phyloP scores from a whole-genome alignment of 2,797 vertebrate species.

The Gastrophryne carolinensis region DNA sequence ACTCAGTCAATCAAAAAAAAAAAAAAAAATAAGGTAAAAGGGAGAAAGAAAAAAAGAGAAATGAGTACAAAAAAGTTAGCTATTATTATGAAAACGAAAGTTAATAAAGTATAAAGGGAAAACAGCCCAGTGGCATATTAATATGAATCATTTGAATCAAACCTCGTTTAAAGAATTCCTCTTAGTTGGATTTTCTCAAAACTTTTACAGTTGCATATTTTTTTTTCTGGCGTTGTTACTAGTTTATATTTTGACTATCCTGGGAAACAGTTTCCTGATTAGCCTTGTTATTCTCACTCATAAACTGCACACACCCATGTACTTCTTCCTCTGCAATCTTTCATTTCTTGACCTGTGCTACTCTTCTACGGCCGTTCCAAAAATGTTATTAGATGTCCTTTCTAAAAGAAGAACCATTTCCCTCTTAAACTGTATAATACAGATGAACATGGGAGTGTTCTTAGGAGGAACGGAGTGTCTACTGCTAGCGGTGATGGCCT shows the following conservation, averaged over 20 bases:
- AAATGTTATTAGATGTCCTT: neutral
- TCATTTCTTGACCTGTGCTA: conserved; percentile 18
- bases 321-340: conserved; percentile 19
- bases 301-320: conserved; percentile 24
- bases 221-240: neutral
- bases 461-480: conserved; percentile 3
- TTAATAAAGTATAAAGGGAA: too few species aligned
- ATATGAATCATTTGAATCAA: neutral
- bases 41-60: too few species aligned
- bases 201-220: neutral
- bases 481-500: conserved; percentile 39
- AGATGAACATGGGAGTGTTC: neutral
- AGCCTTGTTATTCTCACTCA: neutral
- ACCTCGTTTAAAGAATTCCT: neutral
- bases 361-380: neutral
- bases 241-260: neutral
- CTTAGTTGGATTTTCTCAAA: neutral
- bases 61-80: too few species aligned
- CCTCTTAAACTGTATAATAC: neutral
- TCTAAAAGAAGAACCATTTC: neutral
- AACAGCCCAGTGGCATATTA: too few species aligned
- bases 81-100: too few species aligned
- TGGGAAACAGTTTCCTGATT: neutral
- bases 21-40: too few species aligned
- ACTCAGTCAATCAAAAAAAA: too few species aligned